Base-by-base conservation (phyloP, 2,888 invertebrate species). In the Stenchaetothrips biformis region DNA sequence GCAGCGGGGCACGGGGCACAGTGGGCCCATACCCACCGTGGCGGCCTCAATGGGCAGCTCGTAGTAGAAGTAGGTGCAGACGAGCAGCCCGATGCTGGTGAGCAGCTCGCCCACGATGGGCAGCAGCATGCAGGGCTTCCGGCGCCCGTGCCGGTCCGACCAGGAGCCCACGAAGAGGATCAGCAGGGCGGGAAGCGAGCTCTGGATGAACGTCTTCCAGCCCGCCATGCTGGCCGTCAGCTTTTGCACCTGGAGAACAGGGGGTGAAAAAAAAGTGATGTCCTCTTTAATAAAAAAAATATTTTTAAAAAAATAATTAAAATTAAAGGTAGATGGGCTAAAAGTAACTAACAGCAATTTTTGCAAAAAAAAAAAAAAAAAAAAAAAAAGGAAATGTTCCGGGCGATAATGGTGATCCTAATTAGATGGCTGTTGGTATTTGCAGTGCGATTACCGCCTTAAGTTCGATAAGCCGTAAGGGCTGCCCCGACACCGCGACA, bases 101-200 rank as follows among this genome's bases (percentile, higher is more conserved):
- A 89, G 81, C 2, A 90, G 83, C 82, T 90, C 90, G 7, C 90
- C 90, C 6, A 88, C 82, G 3, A 91, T 87, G 0, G 91, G 91
- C 3, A 90, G 83, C 0, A 91, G 83, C 82, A 91, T 89, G 81
- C 90, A 90, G 6, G 90, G 88, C 83, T 90, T 91, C 74, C 90
- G 86, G 78, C 89, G 87, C 4, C 89, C 89, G 7, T 89, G 89
- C 78, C 89, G 87, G 83, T 91, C 91, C 81, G 90, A 90, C 91
- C 91, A 91, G 0, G 90, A 89, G 7, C 91, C 91, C 48, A 91
- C 83, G 81, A 91, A 90, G 0, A 90, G 85, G 21, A 91, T 89
- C 2, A 91, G 83, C 6, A 90, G 83, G 80, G 89, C 88, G 4
- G 91, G 90, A 77, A 91, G 85, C 0, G 89, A 86, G 53, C 90